phyloP scores from a whole-genome alignment of 2,113 vertebrate genomes.

The Eolophus roseicapilla region DNA sequence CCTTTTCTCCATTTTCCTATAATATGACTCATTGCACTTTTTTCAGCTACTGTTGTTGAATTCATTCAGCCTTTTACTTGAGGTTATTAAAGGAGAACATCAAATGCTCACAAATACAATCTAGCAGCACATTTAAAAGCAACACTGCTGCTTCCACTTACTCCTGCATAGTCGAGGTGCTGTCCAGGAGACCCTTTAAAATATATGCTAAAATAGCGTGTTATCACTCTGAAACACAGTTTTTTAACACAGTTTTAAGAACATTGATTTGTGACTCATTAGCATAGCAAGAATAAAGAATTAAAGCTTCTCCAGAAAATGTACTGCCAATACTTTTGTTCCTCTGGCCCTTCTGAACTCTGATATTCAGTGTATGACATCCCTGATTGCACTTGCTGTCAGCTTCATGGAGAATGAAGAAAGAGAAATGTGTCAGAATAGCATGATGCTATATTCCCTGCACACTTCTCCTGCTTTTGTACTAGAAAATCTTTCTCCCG shows the following conservation, averaged over 20 bases:
- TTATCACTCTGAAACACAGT: conserved; percentile 13
- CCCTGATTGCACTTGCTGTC: conserved; percentile 11
- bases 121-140: conserved; percentile 74
- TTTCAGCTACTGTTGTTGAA: conserved; percentile 86
- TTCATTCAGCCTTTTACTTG: conserved; percentile 87
- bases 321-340: neutral
- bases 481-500: neutral
- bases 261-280: neutral
- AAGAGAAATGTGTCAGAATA: neutral
- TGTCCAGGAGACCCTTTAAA: conserved; percentile 41
- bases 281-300: neutral
- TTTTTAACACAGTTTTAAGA: neutral
- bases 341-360: neutral
- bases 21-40: conserved; percentile 92
- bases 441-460: neutral
- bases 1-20: conserved; percentile 87
- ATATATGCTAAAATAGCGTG: neutral
- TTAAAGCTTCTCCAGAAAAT: neutral
- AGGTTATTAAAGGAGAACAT: conserved; percentile 84
- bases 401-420: neutral
- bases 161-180: conserved; percentile 58
- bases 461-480: neutral
- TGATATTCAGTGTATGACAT: neutral
- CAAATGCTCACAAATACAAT: conserved; percentile 78
- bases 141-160: conserved; percentile 44